Base-by-base conservation (phyloP, 2,888 invertebrate species). In the Cistogaster globosa region DNA sequence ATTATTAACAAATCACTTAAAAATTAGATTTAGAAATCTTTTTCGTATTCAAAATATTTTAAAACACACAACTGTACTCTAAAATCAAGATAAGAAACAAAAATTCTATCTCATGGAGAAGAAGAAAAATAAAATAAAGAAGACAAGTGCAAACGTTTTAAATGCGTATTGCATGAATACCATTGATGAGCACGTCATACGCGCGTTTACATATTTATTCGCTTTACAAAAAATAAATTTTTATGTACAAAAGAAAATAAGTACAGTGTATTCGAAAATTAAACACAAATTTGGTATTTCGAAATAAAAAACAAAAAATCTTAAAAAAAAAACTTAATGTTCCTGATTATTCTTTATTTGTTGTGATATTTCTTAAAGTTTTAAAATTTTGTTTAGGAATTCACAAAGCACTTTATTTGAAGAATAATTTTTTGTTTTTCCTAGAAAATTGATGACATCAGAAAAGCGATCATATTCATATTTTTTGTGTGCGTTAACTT, bases 141-240 rank as follows among this genome's bases (percentile, higher is more conserved):
- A 78, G 77, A 71, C 76, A 85, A 69, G 63, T 74, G 71, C 63
- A 79, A 81, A 68, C 65, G 68, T 55, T 67, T 69, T 14, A 71
- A 67, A 78, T 82, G 79, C 71, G 79, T 79, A 78, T 71, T 76
- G 78, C 78, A 77, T 81, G 81, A 86, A 75, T 81, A 77, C 69
- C 68, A 65, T 72, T 22, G 65, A 67, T 72, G 63, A 65, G 65
- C 58, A 5, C 51, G 42, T 72, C 63, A 63, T 57, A 42, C 63
- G 45, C 48, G 32, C 16, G 42, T 57, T 65, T 63, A n/a, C n/a
- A n/a, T n/a, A 51, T 67, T 14, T 57, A 32, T 76, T 18, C 45
- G n/a, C 20, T 22, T 65, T 55, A 57, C 55, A 63, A 32, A 38
- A 38, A 53, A 26, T n/a, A 32, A 32, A 5, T 32, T 32, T 32